These are phyloP conservation scores for Pteruthius melanotis DNA, from an alignment of 2,113 vertebrate species.

Conservation along the genomic window DNA sequence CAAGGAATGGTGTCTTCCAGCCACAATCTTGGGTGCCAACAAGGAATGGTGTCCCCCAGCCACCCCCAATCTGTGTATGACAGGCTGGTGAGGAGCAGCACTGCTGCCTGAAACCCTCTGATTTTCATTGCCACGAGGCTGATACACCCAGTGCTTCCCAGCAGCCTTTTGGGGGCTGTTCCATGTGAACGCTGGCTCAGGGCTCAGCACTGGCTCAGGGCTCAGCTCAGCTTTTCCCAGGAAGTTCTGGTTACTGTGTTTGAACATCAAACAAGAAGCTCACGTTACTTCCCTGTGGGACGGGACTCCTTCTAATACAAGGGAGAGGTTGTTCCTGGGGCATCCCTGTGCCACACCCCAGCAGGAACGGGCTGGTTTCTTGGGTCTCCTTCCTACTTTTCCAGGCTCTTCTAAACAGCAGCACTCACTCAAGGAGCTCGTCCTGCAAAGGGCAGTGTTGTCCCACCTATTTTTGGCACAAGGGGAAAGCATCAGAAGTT, in stretches of 20 bases:
- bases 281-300: rapidly evolving
- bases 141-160: neutral
- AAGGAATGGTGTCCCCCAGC: neutral
- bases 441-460: neutral
- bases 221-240: neutral
- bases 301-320: rapidly evolving
- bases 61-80: neutral
- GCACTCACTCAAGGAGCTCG: rapidly evolving
- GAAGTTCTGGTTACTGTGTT: neutral
- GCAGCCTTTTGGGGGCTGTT: neutral
- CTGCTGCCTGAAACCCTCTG: neutral
- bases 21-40: neutral
- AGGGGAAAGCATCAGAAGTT: neutral
- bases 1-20: neutral
- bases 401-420: neutral
- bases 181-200: neutral
- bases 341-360: neutral
- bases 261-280: neutral
- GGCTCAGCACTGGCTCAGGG: neutral
- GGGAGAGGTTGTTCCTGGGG: neutral
- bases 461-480: neutral
- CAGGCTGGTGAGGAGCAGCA: neutral
- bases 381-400: neutral
- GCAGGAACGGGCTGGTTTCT: neutral
- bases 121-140: neutral